Percentiles rank a stretch among this genome's conserved stretches.
These are phyloP conservation scores for Bubalus kerabau DNA, from an alignment of 2,113 vertebrate species.

Conservation along the genomic window DNA sequence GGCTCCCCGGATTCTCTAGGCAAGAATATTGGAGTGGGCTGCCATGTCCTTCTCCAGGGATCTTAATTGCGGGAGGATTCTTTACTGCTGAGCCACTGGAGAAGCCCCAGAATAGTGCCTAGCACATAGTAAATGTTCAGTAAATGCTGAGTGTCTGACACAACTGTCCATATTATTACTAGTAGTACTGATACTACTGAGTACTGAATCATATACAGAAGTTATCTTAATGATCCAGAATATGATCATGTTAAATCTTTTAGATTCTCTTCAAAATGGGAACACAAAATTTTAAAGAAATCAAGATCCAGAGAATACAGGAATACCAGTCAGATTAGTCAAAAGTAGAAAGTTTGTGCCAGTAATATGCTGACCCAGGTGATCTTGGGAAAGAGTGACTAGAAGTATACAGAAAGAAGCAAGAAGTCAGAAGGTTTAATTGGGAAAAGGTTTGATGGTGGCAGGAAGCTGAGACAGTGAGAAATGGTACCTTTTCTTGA, in stretches of 20 bases:
- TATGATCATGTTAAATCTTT: neutral
- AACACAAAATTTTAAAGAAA: neutral
- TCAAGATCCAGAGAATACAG: neutral
- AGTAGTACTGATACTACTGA: neutral
- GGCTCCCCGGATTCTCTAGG: neutral
- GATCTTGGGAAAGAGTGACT: neutral
- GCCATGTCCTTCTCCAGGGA: neutral
- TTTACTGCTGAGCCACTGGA: neutral
- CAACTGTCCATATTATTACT: neutral
- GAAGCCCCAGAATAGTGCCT: neutral
- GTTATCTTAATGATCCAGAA: neutral
- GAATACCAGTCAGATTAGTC: neutral
- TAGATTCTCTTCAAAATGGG: neutral
- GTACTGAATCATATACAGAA: neutral
- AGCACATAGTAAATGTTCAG: neutral
- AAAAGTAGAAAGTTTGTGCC: neutral
- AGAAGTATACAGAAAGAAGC: neutral
- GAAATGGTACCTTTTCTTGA: neutral
- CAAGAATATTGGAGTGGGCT: neutral
- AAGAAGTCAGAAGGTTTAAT: neutral
- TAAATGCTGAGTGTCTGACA: neutral
- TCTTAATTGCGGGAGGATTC: neutral
- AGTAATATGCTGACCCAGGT: neutral
- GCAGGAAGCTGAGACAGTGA: neutral
- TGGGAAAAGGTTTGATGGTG: neutral